A percentile compares a stretch with the other conserved stretches of the same genome.
Conservation (phyloP, 2,113 vertebrate species). For the Budorcas taxicolor region DNA sequence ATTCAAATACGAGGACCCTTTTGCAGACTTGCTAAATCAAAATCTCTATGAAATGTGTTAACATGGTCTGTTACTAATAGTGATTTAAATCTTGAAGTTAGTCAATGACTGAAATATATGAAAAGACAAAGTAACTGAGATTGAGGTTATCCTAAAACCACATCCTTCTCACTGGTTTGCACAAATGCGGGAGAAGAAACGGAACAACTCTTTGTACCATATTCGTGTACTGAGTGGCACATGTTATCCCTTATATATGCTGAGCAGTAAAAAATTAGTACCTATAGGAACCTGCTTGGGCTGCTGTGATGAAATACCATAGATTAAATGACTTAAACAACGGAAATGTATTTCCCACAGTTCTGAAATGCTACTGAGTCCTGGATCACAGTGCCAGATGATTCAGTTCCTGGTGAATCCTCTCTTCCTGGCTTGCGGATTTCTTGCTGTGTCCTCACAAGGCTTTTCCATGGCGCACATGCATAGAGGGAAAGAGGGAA, state of each 20-base stretch:
- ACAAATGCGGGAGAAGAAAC: background rate
- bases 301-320: background rate
- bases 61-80: background rate
- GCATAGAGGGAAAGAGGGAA: no score
- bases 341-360: background rate
- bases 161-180: background rate
- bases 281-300: background rate
- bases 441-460: background rate
- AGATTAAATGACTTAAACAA: background rate
- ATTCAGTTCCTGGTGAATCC: background rate
- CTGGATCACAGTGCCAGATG: background rate
- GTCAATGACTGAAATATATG: background rate
- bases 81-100: background rate
- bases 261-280: background rate
- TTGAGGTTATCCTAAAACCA: background rate
- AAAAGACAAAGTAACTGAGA: background rate
- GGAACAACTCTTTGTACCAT: background rate
- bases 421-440: background rate
- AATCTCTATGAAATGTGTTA: background rate
- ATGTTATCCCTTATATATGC: background rate
- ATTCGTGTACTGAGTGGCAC: background rate
- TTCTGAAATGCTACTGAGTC: background rate
- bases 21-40: background rate
- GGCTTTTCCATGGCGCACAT: background rate
- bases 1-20: background rate